Evolutionary conservation across 2,797 vertebrate species (phyloP), one percentile per base, ranked within the genome.

Genomic region (Ceryle rudis): DNA sequence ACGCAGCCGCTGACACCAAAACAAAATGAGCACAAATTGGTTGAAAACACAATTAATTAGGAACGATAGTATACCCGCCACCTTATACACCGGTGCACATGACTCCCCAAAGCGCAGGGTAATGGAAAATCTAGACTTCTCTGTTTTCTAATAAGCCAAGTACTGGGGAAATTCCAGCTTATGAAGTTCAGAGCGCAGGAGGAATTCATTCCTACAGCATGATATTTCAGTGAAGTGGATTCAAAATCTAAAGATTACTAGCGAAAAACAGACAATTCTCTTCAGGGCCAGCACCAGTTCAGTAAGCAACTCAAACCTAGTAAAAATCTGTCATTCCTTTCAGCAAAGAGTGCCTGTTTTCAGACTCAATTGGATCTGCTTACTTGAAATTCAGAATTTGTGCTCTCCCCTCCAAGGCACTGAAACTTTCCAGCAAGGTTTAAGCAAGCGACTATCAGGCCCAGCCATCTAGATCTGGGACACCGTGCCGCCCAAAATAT

Each of bases 101-200:
- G 86, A 94, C 85, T 95, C 46, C 65, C 49, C 44, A 54, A 94
- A 92, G 42, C 29, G 49, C 75, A 93, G 61, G 94, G 64, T 65
- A 93, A 95, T 87, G 92, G 89, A 95, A 94, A 95, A 95, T 93
- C 86, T 83, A 55, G 57, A 77, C 61, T 87, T 60, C 35, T 46
- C 35, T 83, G 33, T 87, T 95, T 86, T 74, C 74, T 92, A 85
- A 89, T 54, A 93, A 74, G 79, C 65, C 88, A 91, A 83, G 37
- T 66, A 31, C 49, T 95, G 89, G 90, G 95, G 71, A 94, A 73
- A 95, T 81, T 96, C 93, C 95, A 96, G 35, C 35, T 87, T 65
- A 11, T 69, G 92, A 95, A 94, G 86, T 92, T 95, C 89, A 95
- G 84, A 90, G 90, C 5, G 14, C 86, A 92, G 81, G 92, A 94